Base-by-base conservation (phyloP, 2,113 vertebrate species). In the Mirza zaza region DNA sequence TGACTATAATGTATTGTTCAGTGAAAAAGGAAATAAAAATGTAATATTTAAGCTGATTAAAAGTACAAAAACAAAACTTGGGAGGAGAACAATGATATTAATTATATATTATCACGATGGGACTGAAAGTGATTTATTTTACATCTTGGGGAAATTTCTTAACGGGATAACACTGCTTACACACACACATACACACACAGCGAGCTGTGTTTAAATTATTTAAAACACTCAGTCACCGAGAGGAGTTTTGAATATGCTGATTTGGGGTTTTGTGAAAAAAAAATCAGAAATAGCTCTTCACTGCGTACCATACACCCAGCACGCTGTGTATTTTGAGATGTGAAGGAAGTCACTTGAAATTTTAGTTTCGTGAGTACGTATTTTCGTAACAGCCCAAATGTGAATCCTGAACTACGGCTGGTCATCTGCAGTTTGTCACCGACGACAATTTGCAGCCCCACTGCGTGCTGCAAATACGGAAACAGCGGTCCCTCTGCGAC, bases 351-450 rank as follows among this genome's bases (percentile, higher is more conserved):
- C 63, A 96, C 95, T 90, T 92, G 97, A 96, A 83, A 90, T 89
- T 59, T 94, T 87, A 87, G 93, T 97, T 94, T 93, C 50, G 10
- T 88, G 95, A 90, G 87, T 50, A 75, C 79, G 67, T 97, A 96
- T 92, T 98, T 97, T 97, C 94, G 4, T 87, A 87, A 75, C 73
- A 88, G 94, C 36, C 88, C 61, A 87, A 84, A 95, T 97, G 92
- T 96, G 91, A 92, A 85, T 71, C 92, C 75, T 85, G 39, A 93
- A 88, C 86, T 90, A 87, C 63, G 93, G 96, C 95, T 94, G 85
- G 91, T 95, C 55, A 80, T 80, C 97, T 97, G 77, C 96, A 79
- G 85, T 88, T 17, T 76, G 80, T 80, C 76, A 81, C 97, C 96
- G 61, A 91, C 88, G 82, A 50, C 93, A 90, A 80, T 87, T 81